Percentiles rank a stretch among this genome's conserved stretches.
These are phyloP conservation scores for Cetoscarus ocellatus DNA, from an alignment of 2,797 vertebrate genomes.

Conservation along the genomic window DNA sequence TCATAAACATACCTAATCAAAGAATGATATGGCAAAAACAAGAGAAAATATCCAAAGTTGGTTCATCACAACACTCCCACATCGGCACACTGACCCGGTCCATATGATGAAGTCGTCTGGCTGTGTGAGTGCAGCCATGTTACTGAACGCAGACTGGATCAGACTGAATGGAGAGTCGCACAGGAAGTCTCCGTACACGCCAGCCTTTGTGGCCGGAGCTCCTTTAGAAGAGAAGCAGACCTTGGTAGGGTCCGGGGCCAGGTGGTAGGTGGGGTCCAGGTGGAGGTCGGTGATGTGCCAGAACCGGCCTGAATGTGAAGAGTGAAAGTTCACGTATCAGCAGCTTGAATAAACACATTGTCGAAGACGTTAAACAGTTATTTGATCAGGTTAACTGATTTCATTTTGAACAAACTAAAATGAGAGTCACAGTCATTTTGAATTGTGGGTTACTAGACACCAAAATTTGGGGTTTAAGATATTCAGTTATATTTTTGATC, in stretches of 20 bases:
- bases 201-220: conserved; percentile 86
- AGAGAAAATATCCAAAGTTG: too few species aligned
- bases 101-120: conserved; percentile 93
- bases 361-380: too few species aligned
- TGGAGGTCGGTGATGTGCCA: conserved; percentile 98
- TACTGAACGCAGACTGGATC: conserved; percentile 92
- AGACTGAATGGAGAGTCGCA: conserved; percentile 96
- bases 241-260: conserved; percentile 88
- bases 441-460: too few species aligned
- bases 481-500: too few species aligned
- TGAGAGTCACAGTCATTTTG: too few species aligned
- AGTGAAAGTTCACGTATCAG: not conserved
- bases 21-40: too few species aligned
- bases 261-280: conserved; percentile 93
- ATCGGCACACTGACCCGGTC: conserved; percentile 85
- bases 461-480: too few species aligned
- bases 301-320: conserved; percentile 86
- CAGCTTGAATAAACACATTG: too few species aligned
- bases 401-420: too few species aligned
- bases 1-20: too few species aligned
- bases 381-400: too few species aligned
- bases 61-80: too few species aligned
- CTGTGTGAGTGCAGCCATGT: conserved; percentile 86
- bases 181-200: conserved; percentile 91
- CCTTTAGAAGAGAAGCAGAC: conserved; percentile 96